These are phyloP conservation scores for Aphelinus certus DNA, from an alignment of 1,140 invertebrate species.

Conservation along the genomic window DNA sequence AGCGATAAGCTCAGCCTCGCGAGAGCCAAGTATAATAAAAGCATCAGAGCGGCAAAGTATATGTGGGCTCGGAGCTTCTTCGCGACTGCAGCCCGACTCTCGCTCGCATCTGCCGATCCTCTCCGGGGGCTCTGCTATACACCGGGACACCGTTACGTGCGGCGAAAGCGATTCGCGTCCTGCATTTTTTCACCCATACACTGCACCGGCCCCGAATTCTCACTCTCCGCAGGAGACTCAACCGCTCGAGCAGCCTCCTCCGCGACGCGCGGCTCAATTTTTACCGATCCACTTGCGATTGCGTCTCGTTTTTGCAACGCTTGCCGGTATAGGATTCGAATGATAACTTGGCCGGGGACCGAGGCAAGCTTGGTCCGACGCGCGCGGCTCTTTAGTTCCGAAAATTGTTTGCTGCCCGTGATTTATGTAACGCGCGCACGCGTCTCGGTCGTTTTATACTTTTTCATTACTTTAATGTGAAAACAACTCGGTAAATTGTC, in stretches of 20 bases:
- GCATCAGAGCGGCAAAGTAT: not conserved
- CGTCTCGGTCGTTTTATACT: too few species aligned
- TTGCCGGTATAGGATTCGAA: too few species aligned
- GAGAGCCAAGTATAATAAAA: not conserved
- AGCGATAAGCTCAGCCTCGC: not conserved
- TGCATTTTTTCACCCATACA: constrained; percentile 20
- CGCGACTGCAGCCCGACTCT: too few species aligned
- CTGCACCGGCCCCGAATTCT: constrained; percentile 16
- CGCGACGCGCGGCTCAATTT: not conserved
- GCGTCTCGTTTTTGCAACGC: too few species aligned
- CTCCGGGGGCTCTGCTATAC: not conserved
- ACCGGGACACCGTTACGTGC: constrained; percentile 31
- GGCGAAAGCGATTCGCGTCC: constrained; percentile 36
- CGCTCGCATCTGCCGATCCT: too few species aligned
- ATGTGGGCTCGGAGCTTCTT: too few species aligned
- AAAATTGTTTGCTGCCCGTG: too few species aligned
- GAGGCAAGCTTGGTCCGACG: too few species aligned
- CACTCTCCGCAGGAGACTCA: constrained; percentile 46
- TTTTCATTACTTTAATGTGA: not conserved
- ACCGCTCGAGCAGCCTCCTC: constrained; percentile 39
- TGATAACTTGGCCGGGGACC: too few species aligned
- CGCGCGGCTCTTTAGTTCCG: too few species aligned
- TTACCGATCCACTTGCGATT: too few species aligned
- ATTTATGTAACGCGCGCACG: too few species aligned
- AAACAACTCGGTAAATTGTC: constrained; percentile 19